Conservation (phyloP, 2,888 invertebrate genomes). For the Ormia ochracea region DNA sequence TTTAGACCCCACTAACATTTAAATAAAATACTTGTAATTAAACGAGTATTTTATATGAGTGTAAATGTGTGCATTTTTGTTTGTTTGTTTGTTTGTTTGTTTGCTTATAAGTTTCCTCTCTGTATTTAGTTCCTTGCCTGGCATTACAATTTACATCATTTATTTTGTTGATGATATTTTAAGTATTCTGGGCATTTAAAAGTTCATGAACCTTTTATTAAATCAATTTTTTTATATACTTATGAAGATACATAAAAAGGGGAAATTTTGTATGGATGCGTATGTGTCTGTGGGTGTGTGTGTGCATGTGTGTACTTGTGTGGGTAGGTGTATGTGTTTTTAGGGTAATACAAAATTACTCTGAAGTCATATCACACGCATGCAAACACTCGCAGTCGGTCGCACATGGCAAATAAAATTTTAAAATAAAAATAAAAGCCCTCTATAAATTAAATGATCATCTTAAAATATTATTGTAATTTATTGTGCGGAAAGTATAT, state of each 20-base stretch:
- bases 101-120: too few relatives aligned
- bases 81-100: background rate
- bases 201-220: conserved; percentile 49
- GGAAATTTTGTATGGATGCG: background rate
- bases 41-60: too few relatives aligned
- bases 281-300: background rate
- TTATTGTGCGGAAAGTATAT: background rate
- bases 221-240: conserved; percentile 46
- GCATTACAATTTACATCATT: conserved; percentile 7
- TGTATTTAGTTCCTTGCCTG: background rate
- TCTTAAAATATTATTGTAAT: background rate
- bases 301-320: background rate
- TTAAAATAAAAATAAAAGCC: background rate
- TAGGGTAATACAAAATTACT: conserved; percentile 2
- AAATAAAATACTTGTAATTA: background rate
- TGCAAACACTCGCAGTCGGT: background rate
- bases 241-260: conserved; percentile 12
- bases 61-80: background rate
- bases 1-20: background rate
- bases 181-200: conserved; percentile 26
- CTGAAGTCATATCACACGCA: background rate
- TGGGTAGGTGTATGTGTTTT: background rate
- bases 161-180: conserved; percentile 20
- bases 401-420: background rate
- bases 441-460: background rate